These are phyloP conservation scores for Leptura quadrifasciata DNA, from an alignment of 2,888 invertebrate genomes.

Conservation along the genomic window DNA sequence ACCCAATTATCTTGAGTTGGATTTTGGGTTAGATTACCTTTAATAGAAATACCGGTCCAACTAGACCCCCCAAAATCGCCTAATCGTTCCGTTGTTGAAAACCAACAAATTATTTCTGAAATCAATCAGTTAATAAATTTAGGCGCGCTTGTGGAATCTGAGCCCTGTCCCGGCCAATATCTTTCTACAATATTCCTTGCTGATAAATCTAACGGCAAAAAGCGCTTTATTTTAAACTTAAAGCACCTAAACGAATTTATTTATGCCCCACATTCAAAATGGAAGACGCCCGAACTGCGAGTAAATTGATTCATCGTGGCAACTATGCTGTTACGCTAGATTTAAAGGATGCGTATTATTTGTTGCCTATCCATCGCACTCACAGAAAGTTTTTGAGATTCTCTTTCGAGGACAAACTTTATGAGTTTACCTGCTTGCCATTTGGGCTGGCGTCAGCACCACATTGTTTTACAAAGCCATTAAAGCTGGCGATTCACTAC, in stretches of 20 bases:
- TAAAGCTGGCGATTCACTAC: constrained; percentile 46
- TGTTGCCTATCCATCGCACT: constrained; percentile 50
- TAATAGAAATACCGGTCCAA: background rate
- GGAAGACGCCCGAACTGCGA: constrained; percentile 51
- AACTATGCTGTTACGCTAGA: constrained; percentile 35
- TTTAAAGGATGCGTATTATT: constrained; percentile 48
- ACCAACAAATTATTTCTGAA: background rate
- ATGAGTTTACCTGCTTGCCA: constrained; percentile 55
- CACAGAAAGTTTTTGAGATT: constrained; percentile 55
- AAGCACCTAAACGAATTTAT: constrained; percentile 52
- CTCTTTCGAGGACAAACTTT: constrained; percentile 45
- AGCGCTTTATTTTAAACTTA: constrained; percentile 54
- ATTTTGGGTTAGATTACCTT: background rate
- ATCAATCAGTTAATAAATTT: background rate
- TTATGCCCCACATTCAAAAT: constrained; percentile 55
- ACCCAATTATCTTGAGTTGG: background rate
- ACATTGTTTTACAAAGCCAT: constrained; percentile 57
- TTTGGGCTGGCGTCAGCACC: constrained; percentile 52
- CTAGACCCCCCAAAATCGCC: background rate
- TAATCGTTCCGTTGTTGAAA: background rate
- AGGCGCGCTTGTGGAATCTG: background rate
- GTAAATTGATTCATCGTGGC: constrained; percentile 44
- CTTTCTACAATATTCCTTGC: background rate
- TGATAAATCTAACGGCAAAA: background rate
- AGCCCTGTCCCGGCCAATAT: too few relatives aligned